phyloP scores from a whole-genome alignment of 1,140 invertebrate species.

The Apocrypta bakeri region DNA sequence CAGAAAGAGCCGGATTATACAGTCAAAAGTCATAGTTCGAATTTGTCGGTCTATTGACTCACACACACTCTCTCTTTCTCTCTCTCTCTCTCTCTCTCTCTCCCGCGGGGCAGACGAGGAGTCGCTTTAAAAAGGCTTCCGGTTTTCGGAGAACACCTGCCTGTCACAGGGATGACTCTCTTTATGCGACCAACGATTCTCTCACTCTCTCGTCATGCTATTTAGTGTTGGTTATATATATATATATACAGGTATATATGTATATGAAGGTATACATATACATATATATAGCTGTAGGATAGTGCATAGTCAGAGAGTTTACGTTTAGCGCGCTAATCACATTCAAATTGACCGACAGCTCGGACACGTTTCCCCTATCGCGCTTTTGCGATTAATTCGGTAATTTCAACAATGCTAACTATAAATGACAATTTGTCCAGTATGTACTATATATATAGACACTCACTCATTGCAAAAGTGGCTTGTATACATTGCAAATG shows the following conservation, averaged over 20 bases:
- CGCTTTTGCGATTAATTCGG: constrained; percentile 29
- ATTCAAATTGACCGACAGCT: constrained; percentile 49
- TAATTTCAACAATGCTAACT: constrained; percentile 28
- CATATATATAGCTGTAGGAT: too few species aligned
- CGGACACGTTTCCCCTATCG: neutral
- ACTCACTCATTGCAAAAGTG: neutral
- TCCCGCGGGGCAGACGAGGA: neutral
- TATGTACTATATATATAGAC: neutral
- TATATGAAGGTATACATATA: neutral
- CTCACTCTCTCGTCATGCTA: neutral
- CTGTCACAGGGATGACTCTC: constrained; percentile 42
- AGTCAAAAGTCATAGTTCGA: constrained; percentile 74
- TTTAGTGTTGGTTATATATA: neutral
- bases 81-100: neutral
- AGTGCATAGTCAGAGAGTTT: constrained; percentile 42
- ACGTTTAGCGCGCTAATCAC: constrained; percentile 38
- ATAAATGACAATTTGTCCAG: constrained; percentile 28
- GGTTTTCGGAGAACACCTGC: constrained; percentile 72
- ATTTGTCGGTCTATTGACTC: constrained; percentile 72
- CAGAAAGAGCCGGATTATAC: constrained; percentile 70
- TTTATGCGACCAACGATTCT: neutral
- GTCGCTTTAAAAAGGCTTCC: constrained; percentile 68
- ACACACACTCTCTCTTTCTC: constrained; percentile 60
- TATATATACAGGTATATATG: neutral
- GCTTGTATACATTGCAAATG: too few species aligned